Evolutionary conservation across 2,113 vertebrate species (phyloP).

Genomic region (Prunella himalayana): DNA sequence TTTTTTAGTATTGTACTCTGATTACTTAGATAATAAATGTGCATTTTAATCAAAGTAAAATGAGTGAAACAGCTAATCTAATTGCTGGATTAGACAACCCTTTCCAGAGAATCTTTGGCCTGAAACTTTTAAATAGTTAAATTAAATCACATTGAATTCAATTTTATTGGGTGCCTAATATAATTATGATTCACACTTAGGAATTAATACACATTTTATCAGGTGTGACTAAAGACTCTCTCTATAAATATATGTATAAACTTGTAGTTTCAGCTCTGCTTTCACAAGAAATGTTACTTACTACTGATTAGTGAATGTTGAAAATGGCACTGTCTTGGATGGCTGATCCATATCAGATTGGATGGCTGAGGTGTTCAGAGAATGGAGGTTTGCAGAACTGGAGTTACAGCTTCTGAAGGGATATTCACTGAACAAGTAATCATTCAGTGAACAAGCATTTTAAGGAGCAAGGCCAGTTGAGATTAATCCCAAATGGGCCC

Average conservation of each 20-base stretch:
- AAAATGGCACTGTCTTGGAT: not conserved
- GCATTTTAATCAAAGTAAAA: not conserved
- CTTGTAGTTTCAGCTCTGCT: not conserved
- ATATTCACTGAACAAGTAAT: not conserved
- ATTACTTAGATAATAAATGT: not conserved
- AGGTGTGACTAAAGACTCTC: not conserved
- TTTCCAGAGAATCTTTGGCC: not conserved
- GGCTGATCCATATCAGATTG: too few species aligned
- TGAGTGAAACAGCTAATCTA: not conserved
- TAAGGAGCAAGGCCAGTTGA: not conserved
- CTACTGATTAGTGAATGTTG: not conserved
- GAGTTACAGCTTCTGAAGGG: not conserved
- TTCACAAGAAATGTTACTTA: not conserved
- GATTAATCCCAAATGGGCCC: not conserved
- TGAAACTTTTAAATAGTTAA: not conserved
- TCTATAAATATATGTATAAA: not conserved
- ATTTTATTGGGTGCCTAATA: not conserved
- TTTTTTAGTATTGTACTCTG: not conserved
- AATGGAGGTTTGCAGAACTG: not conserved
- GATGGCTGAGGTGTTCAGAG: not conserved
- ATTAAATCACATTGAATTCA: not conserved
- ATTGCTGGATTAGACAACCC: not conserved
- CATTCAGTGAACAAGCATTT: not conserved
- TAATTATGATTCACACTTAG: not conserved
- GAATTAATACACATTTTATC: not conserved